Conservation (phyloP, 2,113 vertebrate species). For the Rhinoptilus africanus region DNA sequence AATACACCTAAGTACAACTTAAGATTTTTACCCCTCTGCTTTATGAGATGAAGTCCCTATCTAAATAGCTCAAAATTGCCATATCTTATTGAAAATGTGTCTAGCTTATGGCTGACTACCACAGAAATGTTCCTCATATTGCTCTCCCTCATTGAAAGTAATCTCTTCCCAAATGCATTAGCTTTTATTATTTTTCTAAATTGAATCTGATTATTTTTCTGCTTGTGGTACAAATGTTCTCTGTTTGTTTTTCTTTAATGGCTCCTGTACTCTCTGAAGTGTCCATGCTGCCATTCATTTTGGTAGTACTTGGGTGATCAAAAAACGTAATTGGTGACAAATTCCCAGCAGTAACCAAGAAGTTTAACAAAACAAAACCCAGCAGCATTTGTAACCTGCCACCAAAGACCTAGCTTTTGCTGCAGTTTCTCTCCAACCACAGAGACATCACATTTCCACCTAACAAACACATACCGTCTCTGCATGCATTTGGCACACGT, state of each 20-base stretch:
- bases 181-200: slow-evolving; percentile 56
- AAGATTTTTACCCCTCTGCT: neutral
- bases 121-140: neutral
- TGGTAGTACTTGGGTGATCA: neutral
- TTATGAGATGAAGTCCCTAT: neutral
- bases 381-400: neutral
- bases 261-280: neutral
- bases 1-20: neutral
- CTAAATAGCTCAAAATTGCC: neutral
- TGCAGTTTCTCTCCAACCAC: neutral
- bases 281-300: neutral
- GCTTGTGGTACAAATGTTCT: neutral
- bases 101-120: neutral
- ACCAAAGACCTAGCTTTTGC: neutral
- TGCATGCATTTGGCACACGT: neutral
- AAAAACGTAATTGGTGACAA: neutral
- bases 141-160: slow-evolving; percentile 7
- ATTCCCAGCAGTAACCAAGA: neutral
- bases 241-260: neutral
- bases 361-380: neutral
- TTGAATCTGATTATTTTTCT: slow-evolving; percentile 28
- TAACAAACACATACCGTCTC: neutral
- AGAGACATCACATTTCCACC: neutral
- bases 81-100: neutral
- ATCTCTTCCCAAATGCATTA: slow-evolving; percentile 24